These are phyloP conservation scores for Schizopygopsis malacanthus DNA, from an alignment of 2,797 vertebrate genomes.

Conservation along the genomic window DNA sequence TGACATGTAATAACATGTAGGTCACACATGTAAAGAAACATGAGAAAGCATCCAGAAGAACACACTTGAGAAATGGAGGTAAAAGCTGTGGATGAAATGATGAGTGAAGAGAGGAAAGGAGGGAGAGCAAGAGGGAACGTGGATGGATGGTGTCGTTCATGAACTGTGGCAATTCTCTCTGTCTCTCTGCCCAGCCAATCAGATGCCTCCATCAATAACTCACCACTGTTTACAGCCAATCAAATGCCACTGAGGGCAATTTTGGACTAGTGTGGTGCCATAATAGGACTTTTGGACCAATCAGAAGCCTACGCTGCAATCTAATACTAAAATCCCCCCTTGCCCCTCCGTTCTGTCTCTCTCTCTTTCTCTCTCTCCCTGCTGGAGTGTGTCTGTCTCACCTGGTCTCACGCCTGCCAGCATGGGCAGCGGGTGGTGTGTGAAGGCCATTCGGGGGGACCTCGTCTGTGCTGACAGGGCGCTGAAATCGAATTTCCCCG, in stretches of 20 bases:
- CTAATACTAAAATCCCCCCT: conserved; percentile 24
- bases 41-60: neutral
- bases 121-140: conserved; percentile 27
- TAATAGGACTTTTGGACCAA: conserved; percentile 22
- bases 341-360: neutral
- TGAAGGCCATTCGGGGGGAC: conserved; percentile 96
- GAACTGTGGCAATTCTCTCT: conserved; percentile 26
- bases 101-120: conserved; percentile 37
- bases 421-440: conserved; percentile 96
- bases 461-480: conserved; percentile 92
- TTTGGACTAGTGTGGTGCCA: conserved; percentile 33
- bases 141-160: conserved; percentile 40
- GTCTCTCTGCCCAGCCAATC: conserved; percentile 37
- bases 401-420: conserved; percentile 98
- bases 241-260: conserved; percentile 5
- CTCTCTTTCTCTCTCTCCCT: conserved; percentile 31
- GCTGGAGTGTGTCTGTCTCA: conserved; percentile 76
- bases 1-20: neutral
- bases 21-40: conserved; percentile 1
- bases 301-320: conserved; percentile 29
- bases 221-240: conserved; percentile 28
- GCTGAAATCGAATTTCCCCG: conserved; percentile 96
- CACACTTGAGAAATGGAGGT: neutral
- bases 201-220: conserved; percentile 17
- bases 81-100: conserved; percentile 11